Evolutionary conservation across 37 sponge, comb jelly and placozoan genomes (phyloP), one percentile per base, ranked within the genome.

Genomic region (Petrosia ficiformis): DNA sequence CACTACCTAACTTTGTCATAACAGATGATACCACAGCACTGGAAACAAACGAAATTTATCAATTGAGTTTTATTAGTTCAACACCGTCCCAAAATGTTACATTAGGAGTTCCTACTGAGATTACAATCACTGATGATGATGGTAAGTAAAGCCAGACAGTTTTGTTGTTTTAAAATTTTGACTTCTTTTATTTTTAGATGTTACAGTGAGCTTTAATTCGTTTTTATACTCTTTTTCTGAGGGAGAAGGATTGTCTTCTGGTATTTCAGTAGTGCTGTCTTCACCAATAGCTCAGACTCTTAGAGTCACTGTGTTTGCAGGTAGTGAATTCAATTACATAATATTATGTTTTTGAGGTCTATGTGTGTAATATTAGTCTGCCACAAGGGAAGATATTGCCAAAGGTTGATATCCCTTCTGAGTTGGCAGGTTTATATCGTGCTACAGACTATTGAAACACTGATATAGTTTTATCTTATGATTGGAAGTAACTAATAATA

Each of bases 71-170:
- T 24, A 39, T 2, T 5, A 25, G 29, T 5, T 19, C 42, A 21
- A 24, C 42, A 2, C 2, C 71, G 4, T 25, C 24, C 6, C 5
- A 5, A n/a, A 22, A 5, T n/a, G 63, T 61, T 61, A n/a, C 28
- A 61, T 5, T n/a, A 26, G 28, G 28, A 61, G 28, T 24, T 6
- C 5, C 14, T 61, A 22, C 63, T 6, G n/a, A 6, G n/a, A 29
- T 61, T 5, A 6, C 28, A 6, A 61, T 61, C 26, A 61, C 14
- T 61, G 63, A 61, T 61, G 63, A 61, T 61, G 63, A 61, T 22
- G n/a, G 63, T 61, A n/a, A 61, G 63, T 22, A 6, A 11, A 24
- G 14, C 5, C 28, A 61, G n/a, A 61, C 5, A 6, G 6, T 61
- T 61, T 26, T n/a, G 5, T 61, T n/a, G 25, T 26, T n/a, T 5